Conservation (phyloP, 2,888 invertebrate species). For the Stenodera caucasica region DNA sequence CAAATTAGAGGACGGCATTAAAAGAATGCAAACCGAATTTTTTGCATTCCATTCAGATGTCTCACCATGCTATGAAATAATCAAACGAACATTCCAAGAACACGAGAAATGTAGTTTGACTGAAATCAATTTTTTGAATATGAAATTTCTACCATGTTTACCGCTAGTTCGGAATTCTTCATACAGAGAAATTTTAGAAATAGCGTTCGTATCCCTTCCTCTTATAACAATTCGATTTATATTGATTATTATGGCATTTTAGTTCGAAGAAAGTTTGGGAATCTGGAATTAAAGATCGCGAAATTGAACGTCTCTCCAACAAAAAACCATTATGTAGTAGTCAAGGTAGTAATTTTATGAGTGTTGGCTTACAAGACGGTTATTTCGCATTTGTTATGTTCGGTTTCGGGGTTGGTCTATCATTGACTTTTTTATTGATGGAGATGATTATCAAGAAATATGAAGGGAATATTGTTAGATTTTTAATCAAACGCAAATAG, state of each 20-base stretch:
- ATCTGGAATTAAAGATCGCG: constrained; percentile 48
- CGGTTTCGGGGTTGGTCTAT: constrained; percentile 36
- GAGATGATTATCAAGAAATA: constrained; percentile 24
- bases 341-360: constrained; percentile 62
- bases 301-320: constrained; percentile 54
- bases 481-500: too few relatives aligned
- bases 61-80: constrained; percentile 70
- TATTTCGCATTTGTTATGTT: constrained; percentile 56
- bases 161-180: constrained; percentile 64
- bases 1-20: constrained; percentile 65
- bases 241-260: not conserved
- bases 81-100: constrained; percentile 68
- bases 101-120: constrained; percentile 71
- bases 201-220: not conserved
- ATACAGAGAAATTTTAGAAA: constrained; percentile 58
- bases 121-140: constrained; percentile 64
- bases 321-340: constrained; percentile 63
- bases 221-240: too few relatives aligned
- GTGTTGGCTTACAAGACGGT: constrained; percentile 63
- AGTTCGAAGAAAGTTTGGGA: constrained; percentile 54
- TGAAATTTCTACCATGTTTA: constrained; percentile 62
- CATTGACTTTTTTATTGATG: constrained; percentile 36
- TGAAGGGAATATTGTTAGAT: too few relatives aligned
- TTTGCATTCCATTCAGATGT: constrained; percentile 75
- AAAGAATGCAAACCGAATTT: constrained; percentile 62